Percentiles rank a stretch among this genome's conserved stretches.
These are phyloP conservation scores for Polydrusus cervinus DNA, from an alignment of 2,888 invertebrate genomes.

Conservation along the genomic window DNA sequence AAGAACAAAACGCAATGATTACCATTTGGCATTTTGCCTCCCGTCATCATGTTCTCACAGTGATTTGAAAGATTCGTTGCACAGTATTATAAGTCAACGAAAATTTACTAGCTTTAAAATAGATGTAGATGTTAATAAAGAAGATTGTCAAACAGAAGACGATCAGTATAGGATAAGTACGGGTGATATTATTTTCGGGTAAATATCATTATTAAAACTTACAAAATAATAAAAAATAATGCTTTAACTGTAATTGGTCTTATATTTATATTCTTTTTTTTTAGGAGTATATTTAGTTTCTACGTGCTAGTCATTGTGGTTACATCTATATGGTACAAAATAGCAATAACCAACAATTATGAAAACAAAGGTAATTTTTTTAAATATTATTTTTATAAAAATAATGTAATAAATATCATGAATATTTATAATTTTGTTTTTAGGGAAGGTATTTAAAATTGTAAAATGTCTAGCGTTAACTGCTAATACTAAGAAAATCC, in stretches of 20 bases:
- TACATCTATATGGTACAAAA: conserved; percentile 11
- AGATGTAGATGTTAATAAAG: conserved; percentile 38
- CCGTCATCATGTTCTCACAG: conserved; percentile 74
- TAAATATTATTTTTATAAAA: not conserved
- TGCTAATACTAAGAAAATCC: conserved; percentile 60
- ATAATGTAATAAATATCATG: not conserved
- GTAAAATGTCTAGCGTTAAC: conserved; percentile 54
- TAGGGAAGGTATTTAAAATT: conserved; percentile 48
- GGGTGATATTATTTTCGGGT: conserved; percentile 52
- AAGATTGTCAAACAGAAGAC: conserved; percentile 50
- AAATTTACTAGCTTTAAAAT: conserved; percentile 39
- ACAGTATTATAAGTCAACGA: not conserved
- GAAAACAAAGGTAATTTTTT: conserved; percentile 5
- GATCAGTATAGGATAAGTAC: not conserved
- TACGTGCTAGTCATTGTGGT: not conserved
- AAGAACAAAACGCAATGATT: conserved; percentile 57
- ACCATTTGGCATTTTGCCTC: conserved; percentile 77
- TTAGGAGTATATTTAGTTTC: conserved; percentile 14
- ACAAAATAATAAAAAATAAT: no score
- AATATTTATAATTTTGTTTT: not conserved
- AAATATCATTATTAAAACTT: conserved; percentile 27
- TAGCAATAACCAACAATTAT: not conserved
- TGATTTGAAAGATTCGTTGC: conserved; percentile 69
- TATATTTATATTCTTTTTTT: not conserved
- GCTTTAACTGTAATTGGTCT: not conserved